Conservation (phyloP, 2,113 vertebrate species). For the Psammodynastes pulverulentus region DNA sequence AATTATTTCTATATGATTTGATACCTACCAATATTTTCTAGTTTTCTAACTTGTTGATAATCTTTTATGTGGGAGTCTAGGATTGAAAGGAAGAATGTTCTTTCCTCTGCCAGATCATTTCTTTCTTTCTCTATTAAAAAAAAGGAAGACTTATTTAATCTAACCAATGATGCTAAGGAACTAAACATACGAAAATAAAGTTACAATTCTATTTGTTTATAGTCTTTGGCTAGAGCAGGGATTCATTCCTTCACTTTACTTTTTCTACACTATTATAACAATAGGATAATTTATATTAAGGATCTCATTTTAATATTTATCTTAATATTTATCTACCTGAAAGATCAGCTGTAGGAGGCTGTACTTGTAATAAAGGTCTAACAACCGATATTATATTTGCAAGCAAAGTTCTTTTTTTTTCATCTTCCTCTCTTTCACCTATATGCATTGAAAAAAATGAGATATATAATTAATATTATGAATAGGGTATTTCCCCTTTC, state of each 20-base stretch:
- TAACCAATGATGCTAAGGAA: not conserved
- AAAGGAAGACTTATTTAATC: not conserved
- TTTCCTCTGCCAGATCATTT: constrained; percentile 4
- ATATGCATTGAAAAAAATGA: constrained; percentile 19
- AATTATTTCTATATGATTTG: not conserved
- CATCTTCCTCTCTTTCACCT: constrained; percentile 12
- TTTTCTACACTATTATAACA: not conserved
- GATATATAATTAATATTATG: not conserved
- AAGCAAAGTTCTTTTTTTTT: constrained; percentile 1
- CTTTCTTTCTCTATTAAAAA: constrained; percentile 6
- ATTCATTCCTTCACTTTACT: not conserved
- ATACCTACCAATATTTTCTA: constrained; percentile 20
- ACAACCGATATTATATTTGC: constrained; percentile 33
- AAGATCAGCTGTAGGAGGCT: constrained; percentile 34
- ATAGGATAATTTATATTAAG: not conserved
- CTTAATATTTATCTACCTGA: constrained; percentile 20
- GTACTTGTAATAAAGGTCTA: constrained; percentile 25
- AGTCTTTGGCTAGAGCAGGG: not conserved
- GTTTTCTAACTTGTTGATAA: not conserved
- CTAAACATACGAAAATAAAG: not conserved
- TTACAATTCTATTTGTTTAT: not conserved
- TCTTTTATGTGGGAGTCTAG: constrained; percentile 1
- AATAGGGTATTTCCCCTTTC: not conserved
- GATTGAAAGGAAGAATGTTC: not conserved
- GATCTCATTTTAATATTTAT: constrained; percentile 13